Base-by-base conservation (phyloP, 2,888 invertebrate species). In the Cantharis lateralis region DNA sequence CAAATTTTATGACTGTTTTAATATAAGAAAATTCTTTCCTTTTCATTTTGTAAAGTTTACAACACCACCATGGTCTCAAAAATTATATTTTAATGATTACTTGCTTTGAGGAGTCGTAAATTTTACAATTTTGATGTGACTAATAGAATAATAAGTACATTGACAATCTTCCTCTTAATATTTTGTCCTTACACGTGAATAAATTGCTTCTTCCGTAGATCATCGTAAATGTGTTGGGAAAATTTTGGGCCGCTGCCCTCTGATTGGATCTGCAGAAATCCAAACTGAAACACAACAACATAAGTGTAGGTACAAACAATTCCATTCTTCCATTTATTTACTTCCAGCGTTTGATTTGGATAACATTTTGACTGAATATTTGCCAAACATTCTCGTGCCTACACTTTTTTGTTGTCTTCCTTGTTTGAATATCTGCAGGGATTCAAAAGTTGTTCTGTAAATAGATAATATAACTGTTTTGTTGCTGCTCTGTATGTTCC, bases 141-240 rank as follows among this genome's bases (percentile, higher is more conserved):
- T 80, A 79, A 73, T 79, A 78, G 78, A 75, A 66, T 66, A 75
- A 82, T 74, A 81, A 82, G 82, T 83, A 83, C 78, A 82, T 83
- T 84, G 84, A 84, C 84, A 84, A 84, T 84, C 84, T 82, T 83
- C 77, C 83, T 84, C 83, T 84, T 80, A 82, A 81, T 83, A 82
- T 84, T 82, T 81, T 74, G 66, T 69, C 71, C 76, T 68, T 76
- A 64, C 69, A 76, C 28, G 48, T 76, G 73, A 73, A 63, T 70
- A 62, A 73, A 68, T 48, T 48, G 48, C 48, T 48, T 48, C 48
- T 48, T 48, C n/a, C 48, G 7, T 48, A 48, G 48, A 48, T 48
- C 48, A 9, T 48, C 48, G 48, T 48, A n/a, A 48, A 48, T 48
- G 2, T 48, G 48, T n/a, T 9, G n/a, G 48, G 48, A 48, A n/a